These are phyloP conservation scores for Epicauta chinensis DNA, from an alignment of 1,140 invertebrate species.

Conservation along the genomic window DNA sequence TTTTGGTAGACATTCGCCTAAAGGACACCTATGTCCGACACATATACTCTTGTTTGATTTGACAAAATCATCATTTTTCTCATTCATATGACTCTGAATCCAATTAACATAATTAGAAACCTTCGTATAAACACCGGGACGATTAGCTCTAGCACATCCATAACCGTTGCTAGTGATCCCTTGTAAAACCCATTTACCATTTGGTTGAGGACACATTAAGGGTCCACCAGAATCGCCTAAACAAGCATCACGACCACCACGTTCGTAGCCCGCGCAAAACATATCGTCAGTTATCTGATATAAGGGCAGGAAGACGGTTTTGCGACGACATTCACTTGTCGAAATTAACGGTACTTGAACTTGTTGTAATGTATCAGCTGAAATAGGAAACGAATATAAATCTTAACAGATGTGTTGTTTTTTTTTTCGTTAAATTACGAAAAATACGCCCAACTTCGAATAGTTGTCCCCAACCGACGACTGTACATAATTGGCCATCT, in stretches of 20 bases:
- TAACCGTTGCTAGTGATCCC: constrained; percentile 77
- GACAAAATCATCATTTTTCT: constrained; percentile 10
- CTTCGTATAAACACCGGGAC: constrained; percentile 85
- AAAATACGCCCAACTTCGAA: constrained; percentile 74
- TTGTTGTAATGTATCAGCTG: constrained; percentile 80
- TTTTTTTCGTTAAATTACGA: constrained; percentile 53
- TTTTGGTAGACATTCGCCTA: constrained; percentile 66
- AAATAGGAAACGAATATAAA: constrained; percentile 17
- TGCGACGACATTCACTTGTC: constrained; percentile 69
- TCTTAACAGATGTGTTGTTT: not conserved
- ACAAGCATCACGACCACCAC: constrained; percentile 52
- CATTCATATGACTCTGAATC: constrained; percentile 49
- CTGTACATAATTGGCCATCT: constrained; percentile 63
- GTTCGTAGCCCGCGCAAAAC: constrained; percentile 41
- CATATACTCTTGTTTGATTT: constrained; percentile 46
- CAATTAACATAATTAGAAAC: constrained; percentile 72
- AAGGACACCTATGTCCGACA: constrained; percentile 63
- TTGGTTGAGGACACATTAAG: constrained; percentile 43
- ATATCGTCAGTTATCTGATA: constrained; percentile 47
- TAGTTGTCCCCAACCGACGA: constrained; percentile 77
- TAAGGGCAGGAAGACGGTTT: constrained; percentile 63
- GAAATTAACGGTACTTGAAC: constrained; percentile 78
- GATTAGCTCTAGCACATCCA: constrained; percentile 73
- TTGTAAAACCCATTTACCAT: constrained; percentile 31
- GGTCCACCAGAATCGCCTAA: constrained; percentile 63